These are phyloP conservation scores for Cecropterus lyciades DNA, from an alignment of 1,140 invertebrate genomes.

Conservation along the genomic window DNA sequence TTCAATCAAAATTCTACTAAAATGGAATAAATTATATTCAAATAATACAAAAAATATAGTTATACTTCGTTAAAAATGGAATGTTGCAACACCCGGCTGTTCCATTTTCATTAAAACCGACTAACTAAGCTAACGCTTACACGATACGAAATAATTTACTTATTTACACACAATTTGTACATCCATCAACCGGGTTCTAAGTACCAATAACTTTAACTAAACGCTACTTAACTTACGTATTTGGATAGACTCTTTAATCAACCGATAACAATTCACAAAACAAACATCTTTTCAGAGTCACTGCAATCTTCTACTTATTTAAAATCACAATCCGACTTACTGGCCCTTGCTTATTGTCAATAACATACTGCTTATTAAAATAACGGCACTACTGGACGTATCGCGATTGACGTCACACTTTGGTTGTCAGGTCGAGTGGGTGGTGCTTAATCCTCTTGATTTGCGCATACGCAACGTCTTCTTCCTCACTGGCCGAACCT, in stretches of 20 bases:
- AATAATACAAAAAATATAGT: slow-evolving; percentile 63
- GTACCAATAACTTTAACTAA: slow-evolving; percentile 67
- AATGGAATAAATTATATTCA: slow-evolving; percentile 76
- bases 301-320: slow-evolving; percentile 55
- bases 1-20: slow-evolving; percentile 72
- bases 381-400: slow-evolving; percentile 46
- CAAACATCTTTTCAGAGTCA: slow-evolving; percentile 53
- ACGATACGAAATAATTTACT: slow-evolving; percentile 74
- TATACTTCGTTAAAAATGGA: slow-evolving; percentile 55
- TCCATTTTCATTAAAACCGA: slow-evolving; percentile 62
- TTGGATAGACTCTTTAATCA: slow-evolving; percentile 82
- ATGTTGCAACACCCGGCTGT: slow-evolving; percentile 57
- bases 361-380: slow-evolving; percentile 47
- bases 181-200: slow-evolving; percentile 67
- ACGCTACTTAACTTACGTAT: slow-evolving; percentile 79
- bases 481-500: slow-evolving; percentile 85
- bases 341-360: slow-evolving; percentile 68
- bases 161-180: slow-evolving; percentile 81
- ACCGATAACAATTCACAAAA: slow-evolving; percentile 74
- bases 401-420: slow-evolving; percentile 72
- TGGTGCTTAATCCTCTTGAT: slow-evolving; percentile 84
- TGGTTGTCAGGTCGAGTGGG: slow-evolving; percentile 89
- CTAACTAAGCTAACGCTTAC: slow-evolving; percentile 68
- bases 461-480: slow-evolving; percentile 77
- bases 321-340: slow-evolving; percentile 78